A percentile compares a stretch with the other conserved stretches of the same genome.
Conservation (phyloP, 2,113 vertebrate species). For the Bos javanicus region DNA sequence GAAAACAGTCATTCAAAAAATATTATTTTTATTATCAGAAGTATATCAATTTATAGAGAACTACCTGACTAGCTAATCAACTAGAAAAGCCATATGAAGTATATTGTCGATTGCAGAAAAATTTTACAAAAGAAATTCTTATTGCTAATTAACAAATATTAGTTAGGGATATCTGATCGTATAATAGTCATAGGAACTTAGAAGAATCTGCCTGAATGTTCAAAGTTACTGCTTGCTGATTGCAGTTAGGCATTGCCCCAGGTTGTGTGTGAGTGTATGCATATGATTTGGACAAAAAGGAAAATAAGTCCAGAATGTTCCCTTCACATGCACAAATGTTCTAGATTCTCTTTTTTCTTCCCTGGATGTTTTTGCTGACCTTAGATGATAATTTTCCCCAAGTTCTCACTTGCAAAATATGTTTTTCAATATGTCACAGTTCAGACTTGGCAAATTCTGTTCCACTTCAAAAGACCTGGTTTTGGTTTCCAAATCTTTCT, state of each 20-base stretch:
- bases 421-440: constrained; percentile 1
- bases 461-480: constrained; percentile 24
- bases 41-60: neutral
- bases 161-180: neutral
- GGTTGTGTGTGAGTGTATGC: neutral
- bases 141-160: neutral
- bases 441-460: neutral
- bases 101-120: neutral
- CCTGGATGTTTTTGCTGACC: neutral
- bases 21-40: neutral
- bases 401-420: constrained; percentile 12
- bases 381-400: neutral
- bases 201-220: neutral
- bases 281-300: neutral
- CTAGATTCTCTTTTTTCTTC: neutral
- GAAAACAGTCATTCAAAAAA: neutral
- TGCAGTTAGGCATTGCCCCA: neutral
- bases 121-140: neutral
- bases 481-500: constrained; percentile 30
- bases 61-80: neutral
- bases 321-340: neutral
- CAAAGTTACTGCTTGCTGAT: neutral
- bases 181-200: neutral
- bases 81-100: neutral
- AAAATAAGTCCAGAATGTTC: neutral